Conservation (phyloP, 2,797 vertebrate species). For the Microtus obscurus region DNA sequence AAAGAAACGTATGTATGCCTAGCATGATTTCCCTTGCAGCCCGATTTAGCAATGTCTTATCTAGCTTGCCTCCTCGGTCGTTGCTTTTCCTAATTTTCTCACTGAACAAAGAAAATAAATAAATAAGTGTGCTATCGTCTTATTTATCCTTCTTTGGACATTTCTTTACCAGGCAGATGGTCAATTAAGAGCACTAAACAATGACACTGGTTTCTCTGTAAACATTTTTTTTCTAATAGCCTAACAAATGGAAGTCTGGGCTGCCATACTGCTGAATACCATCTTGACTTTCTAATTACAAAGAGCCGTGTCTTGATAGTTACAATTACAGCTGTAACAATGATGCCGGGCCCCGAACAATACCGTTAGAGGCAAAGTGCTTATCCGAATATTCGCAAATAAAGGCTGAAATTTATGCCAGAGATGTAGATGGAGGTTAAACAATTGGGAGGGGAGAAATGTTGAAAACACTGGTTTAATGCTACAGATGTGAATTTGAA, state of each 20-base stretch:
- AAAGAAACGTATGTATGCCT: conserved; percentile 84
- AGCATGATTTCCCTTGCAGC: conserved; percentile 86
- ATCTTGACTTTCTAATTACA: conserved; percentile 94
- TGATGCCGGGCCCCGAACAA: conserved; percentile 89
- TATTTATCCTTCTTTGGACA: conserved; percentile 92
- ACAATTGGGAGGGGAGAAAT: conserved; percentile 86
- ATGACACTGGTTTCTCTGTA: conserved; percentile 92
- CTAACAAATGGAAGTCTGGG: conserved; percentile 91
- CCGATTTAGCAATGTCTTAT: conserved; percentile 86
- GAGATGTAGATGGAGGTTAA: conserved; percentile 88
- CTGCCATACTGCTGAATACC: conserved; percentile 91
- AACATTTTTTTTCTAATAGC: conserved; percentile 92
- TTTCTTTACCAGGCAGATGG: conserved; percentile 92
- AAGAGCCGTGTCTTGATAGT: conserved; percentile 92
- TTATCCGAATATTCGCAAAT: conserved; percentile 91
- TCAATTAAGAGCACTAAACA: conserved; percentile 93
- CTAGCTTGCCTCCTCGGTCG: conserved; percentile 85
- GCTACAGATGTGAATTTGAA: conserved; percentile 90
- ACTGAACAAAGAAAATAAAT: conserved; percentile 89
- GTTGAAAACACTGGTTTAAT: conserved; percentile 89
- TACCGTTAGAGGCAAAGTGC: conserved; percentile 90
- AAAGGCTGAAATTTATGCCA: conserved; percentile 88
- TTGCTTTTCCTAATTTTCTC: conserved; percentile 88
- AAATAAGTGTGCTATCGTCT: conserved; percentile 88
- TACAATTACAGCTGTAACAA: conserved; percentile 93